A percentile compares a stretch with the other conserved stretches of the same genome.
These are phyloP conservation scores for Brachionus angularis DNA, from an alignment of 1,140 invertebrate species.

Conservation along the genomic window DNA sequence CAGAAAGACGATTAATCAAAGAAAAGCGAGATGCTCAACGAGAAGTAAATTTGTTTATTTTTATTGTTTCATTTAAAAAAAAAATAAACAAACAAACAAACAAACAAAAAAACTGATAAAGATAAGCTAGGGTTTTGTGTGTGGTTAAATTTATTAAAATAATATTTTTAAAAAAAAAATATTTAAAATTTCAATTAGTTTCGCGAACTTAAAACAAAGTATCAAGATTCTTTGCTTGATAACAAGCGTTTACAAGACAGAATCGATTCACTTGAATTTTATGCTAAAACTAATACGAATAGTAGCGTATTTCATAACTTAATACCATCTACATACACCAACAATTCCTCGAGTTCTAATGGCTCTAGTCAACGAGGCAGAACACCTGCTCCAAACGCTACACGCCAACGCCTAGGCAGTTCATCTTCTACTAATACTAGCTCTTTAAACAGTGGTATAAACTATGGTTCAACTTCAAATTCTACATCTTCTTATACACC, in stretches of 20 bases:
- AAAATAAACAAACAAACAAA: neutral
- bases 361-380: neutral
- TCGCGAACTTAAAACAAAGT: constrained; percentile 39
- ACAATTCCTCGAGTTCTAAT: neutral
- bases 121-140: neutral
- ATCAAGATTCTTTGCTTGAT: constrained; percentile 39
- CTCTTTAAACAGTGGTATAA: neutral
- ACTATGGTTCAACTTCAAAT: constrained; percentile 19
- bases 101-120: neutral
- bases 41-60: constrained; percentile 18
- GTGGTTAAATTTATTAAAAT: neutral
- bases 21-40: constrained; percentile 28
- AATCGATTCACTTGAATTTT: constrained; percentile 43
- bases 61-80: neutral
- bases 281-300: constrained; percentile 21
- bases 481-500: too few relatives aligned
- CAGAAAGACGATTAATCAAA: constrained; percentile 29
- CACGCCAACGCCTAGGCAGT: neutral
- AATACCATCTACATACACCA: constrained; percentile 31
- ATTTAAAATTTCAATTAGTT: constrained; percentile 18
- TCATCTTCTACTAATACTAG: neutral
- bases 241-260: constrained; percentile 38
- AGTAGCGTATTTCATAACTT: constrained; percentile 33
- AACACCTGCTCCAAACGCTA: constrained; percentile 14
- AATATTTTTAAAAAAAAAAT: neutral